phyloP scores from a whole-genome alignment of 2,888 invertebrate species.

The Mantis religiosa region DNA sequence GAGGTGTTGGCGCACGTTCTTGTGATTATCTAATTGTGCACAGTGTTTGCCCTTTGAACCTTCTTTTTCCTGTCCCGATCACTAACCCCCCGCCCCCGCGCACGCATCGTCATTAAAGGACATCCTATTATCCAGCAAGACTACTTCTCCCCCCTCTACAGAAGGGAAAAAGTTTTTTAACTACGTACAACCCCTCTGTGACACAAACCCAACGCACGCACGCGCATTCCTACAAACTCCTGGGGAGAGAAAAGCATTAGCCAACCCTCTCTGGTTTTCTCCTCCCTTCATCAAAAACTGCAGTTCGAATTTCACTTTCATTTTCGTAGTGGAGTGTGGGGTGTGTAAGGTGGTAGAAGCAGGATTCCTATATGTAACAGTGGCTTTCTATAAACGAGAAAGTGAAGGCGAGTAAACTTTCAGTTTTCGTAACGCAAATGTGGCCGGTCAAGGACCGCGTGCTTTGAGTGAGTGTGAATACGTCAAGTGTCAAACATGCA shows the following conservation, averaged over 20 bases:
- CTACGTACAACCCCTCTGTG: conserved; percentile 6
- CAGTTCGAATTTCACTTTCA: conserved; percentile 21
- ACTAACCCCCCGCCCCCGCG: background rate
- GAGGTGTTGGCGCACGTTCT: background rate
- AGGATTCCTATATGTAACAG: background rate
- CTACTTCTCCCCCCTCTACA: background rate
- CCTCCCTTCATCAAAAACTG: conserved; percentile 4
- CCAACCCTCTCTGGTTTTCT: conserved; percentile 3
- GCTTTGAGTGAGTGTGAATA: background rate
- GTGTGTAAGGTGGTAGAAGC: background rate
- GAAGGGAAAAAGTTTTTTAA: conserved; percentile 3
- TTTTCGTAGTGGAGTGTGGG: background rate
- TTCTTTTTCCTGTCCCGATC: background rate
- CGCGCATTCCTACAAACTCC: conserved; percentile 7
- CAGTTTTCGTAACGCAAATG: background rate
- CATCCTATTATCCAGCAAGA: conserved; percentile 8
- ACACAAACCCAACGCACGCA: background rate
- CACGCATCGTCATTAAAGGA: conserved; percentile 4
- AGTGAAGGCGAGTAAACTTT: background rate
- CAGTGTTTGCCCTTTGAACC: background rate
- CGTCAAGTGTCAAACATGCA: background rate
- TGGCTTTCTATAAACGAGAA: background rate
- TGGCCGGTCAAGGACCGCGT: background rate
- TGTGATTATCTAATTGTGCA: background rate
- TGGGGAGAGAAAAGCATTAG: background rate